Conservation (phyloP, 2,113 vertebrate species). For the Trichechus manatus region DNA sequence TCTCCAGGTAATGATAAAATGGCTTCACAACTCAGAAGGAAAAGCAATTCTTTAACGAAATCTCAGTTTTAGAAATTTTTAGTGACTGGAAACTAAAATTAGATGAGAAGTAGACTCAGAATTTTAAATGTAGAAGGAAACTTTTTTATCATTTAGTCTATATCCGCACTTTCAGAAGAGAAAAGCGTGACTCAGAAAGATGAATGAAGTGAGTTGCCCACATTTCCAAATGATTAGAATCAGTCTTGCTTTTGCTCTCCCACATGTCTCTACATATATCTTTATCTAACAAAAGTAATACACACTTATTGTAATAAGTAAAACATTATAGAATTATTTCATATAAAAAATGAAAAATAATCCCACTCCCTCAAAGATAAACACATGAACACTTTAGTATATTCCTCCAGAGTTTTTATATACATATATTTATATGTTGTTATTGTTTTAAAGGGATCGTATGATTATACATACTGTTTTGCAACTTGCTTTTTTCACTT, state of each 20-base stretch:
- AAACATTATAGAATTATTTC: background rate
- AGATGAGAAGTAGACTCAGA: background rate
- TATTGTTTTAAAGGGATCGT: background rate
- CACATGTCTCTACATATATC: background rate
- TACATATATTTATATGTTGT: background rate
- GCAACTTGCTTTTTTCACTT: background rate
- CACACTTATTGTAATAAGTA: background rate
- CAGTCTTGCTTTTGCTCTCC: background rate
- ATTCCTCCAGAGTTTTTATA: background rate
- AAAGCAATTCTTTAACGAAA: conserved; percentile 24
- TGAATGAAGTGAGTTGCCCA: background rate
- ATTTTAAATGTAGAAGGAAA: background rate
- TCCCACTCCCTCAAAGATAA: background rate
- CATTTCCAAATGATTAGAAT: background rate
- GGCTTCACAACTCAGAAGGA: background rate
- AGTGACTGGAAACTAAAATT: background rate
- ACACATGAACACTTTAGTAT: background rate
- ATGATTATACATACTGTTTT: background rate
- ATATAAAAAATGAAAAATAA: conserved; percentile 32
- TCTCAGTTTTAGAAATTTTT: conserved; percentile 2
- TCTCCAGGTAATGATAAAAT: conserved; percentile 67
- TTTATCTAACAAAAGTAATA: background rate
- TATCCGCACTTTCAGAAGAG: background rate
- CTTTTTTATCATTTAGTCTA: background rate
- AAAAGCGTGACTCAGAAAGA: background rate